A percentile compares a stretch with the other conserved stretches of the same genome.
Conservation (phyloP, 2,888 invertebrate species). For the Lasioglossum calceatum region DNA sequence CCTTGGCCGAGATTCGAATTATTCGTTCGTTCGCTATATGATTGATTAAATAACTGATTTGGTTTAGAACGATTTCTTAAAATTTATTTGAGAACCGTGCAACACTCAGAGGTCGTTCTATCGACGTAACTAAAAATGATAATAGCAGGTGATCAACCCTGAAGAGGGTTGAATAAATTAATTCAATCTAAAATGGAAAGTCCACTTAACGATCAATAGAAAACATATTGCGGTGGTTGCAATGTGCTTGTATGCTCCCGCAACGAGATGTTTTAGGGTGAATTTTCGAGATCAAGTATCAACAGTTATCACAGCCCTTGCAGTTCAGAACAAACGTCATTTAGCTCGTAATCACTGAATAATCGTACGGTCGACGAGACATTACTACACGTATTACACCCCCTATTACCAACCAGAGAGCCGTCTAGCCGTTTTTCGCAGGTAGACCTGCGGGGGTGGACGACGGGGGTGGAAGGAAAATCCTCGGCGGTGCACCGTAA, state of each 20-base stretch:
- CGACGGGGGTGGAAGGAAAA: slow-evolving; percentile 17
- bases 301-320: not conserved
- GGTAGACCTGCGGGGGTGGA: slow-evolving; percentile 22
- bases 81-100: not conserved
- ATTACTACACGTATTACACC: slow-evolving; percentile 20
- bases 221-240: not conserved
- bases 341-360: not conserved
- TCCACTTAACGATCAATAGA: not conserved
- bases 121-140: too few relatives aligned
- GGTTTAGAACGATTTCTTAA: not conserved
- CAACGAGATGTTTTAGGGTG: not conserved
- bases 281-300: not conserved
- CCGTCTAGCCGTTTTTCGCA: slow-evolving; percentile 6
- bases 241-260: not conserved
- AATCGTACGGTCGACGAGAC: not conserved
- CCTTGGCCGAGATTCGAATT: too few relatives aligned
- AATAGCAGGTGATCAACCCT: too few relatives aligned
- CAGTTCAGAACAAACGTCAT: not conserved
- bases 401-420: slow-evolving; percentile 14
- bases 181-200: not conserved
- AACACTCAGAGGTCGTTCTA: not conserved
- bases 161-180: not conserved
- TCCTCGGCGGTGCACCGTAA: slow-evolving; percentile 22
- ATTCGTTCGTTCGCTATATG: not conserved
- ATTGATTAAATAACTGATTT: not conserved